A percentile compares a stretch with the other conserved stretches of the same genome.
Conservation (phyloP, 64 coral and sea anemone species). For the Orbicella faveolata region DNA sequence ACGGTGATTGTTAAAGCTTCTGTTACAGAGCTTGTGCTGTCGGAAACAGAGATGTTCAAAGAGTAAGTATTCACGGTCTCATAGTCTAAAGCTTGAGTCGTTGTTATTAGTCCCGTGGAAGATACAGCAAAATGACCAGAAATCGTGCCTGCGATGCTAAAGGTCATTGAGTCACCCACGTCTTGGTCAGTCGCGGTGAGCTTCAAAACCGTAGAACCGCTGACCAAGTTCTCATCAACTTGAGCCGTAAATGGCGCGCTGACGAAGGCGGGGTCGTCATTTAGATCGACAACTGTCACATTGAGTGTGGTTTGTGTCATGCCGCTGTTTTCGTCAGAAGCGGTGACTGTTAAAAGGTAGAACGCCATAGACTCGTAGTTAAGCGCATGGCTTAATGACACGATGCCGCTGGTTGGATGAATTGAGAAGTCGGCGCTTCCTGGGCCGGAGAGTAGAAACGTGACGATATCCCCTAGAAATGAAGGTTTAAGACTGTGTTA, state of each 20-base stretch:
- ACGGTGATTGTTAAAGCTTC: slow-evolving; percentile 19
- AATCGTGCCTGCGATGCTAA: slow-evolving; percentile 23
- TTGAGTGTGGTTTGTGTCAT: slow-evolving; percentile 12
- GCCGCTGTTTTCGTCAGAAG: slow-evolving; percentile 18
- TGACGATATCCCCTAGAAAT: slow-evolving; percentile 6
- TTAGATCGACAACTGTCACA: slow-evolving; percentile 37
- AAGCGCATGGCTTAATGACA: slow-evolving; percentile 3
- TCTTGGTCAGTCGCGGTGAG: slow-evolving; percentile 37
- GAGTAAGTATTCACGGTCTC: slow-evolving; percentile 40
- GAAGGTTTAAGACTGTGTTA: not conserved
- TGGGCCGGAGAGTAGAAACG: slow-evolving; percentile 25
- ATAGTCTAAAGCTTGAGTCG: slow-evolving; percentile 33
- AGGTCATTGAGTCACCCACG: slow-evolving; percentile 15
- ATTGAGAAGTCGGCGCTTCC: slow-evolving; percentile 43
- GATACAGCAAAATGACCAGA: slow-evolving; percentile 20
- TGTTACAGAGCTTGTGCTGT: not conserved
- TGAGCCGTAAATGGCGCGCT: slow-evolving; percentile 1
- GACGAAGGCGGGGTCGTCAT: slow-evolving; percentile 29
- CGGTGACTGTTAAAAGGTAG: slow-evolving; percentile 31
- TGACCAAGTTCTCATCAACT: slow-evolving; percentile 26
- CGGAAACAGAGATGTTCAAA: slow-evolving; percentile 28
- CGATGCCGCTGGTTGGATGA: slow-evolving; percentile 35
- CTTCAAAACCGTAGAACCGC: slow-evolving; percentile 20
- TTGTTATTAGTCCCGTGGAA: slow-evolving; percentile 24
- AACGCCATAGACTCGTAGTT: slow-evolving; percentile 18